Evolutionary conservation across 1,140 invertebrate species (phyloP).

Genomic region (Heliconius congener): DNA sequence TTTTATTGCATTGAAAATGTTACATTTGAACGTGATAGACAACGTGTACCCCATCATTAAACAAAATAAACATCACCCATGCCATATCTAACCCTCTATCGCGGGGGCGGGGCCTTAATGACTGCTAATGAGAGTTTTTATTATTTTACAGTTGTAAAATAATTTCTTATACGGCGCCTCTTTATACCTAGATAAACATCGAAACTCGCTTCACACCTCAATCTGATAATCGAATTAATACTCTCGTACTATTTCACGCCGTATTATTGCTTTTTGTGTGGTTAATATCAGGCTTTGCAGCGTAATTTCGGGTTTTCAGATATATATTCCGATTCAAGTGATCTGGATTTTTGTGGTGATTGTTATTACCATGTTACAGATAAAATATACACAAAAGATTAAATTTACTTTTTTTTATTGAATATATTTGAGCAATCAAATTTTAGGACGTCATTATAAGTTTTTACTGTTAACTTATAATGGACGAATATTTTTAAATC

Average conservation of each 20-base stretch:
- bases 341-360: slow-evolving; percentile 60
- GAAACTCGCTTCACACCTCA: slow-evolving; percentile 78
- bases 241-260: slow-evolving; percentile 77
- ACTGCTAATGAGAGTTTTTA: slow-evolving; percentile 80
- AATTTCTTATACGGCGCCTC: slow-evolving; percentile 77
- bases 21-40: slow-evolving; percentile 47
- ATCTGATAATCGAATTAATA: slow-evolving; percentile 82
- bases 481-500: background rate
- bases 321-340: slow-evolving; percentile 65
- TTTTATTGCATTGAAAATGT: slow-evolving; percentile 34
- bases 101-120: slow-evolving; percentile 72
- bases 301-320: slow-evolving; percentile 75
- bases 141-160: slow-evolving; percentile 80
- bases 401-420: slow-evolving; percentile 39
- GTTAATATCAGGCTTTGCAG: slow-evolving; percentile 66
- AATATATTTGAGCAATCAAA: slow-evolving; percentile 32
- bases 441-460: slow-evolving; percentile 12
- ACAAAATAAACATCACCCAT: slow-evolving; percentile 66
- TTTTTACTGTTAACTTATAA: background rate
- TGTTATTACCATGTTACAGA: slow-evolving; percentile 32
- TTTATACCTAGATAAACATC: slow-evolving; percentile 81
- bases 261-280: slow-evolving; percentile 77
- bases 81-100: slow-evolving; percentile 69
- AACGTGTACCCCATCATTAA: slow-evolving; percentile 62
- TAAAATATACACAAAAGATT: slow-evolving; percentile 14